These are phyloP conservation scores for Molossus alvarezi DNA, from an alignment of 2,797 vertebrate species.

Conservation along the genomic window DNA sequence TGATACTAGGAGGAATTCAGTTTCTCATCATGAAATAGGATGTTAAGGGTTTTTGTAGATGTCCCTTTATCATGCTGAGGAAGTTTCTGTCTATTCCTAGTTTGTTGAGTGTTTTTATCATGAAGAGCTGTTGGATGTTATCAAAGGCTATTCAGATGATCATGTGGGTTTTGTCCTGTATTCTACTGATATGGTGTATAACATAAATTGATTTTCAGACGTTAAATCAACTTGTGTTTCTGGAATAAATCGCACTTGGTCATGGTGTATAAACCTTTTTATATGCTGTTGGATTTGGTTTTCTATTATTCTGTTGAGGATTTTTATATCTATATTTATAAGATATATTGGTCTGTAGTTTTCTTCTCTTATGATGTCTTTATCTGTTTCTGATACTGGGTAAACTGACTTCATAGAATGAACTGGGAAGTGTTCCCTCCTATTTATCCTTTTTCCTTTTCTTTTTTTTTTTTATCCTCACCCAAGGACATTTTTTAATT, in stretches of 20 bases:
- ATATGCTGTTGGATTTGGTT: constrained; percentile 31
- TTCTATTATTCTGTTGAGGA: constrained; percentile 33
- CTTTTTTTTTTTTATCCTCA: no score
- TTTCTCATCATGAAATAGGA: neutral
- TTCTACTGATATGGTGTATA: neutral
- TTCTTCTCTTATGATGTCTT: constrained; percentile 43
- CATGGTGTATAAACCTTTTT: neutral
- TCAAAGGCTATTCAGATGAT: constrained; percentile 41
- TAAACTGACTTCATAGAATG: constrained; percentile 38
- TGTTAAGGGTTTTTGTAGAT: constrained; percentile 18
- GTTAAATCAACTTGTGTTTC: constrained; percentile 6
- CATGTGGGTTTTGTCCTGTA: constrained; percentile 20
- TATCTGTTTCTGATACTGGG: neutral
- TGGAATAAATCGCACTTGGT: neutral
- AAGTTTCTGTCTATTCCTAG: neutral
- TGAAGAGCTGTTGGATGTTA: neutral
- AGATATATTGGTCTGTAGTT: neutral
- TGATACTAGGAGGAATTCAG: neutral
- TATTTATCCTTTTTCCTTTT: neutral
- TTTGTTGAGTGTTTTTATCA: neutral
- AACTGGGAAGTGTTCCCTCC: neutral
- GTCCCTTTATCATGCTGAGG: neutral
- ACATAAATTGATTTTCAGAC: constrained; percentile 7
- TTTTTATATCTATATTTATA: neutral
- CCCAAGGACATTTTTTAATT: no score